phyloP scores from a whole-genome alignment of 1,140 invertebrate genomes.

The Musca vetustissima region DNA sequence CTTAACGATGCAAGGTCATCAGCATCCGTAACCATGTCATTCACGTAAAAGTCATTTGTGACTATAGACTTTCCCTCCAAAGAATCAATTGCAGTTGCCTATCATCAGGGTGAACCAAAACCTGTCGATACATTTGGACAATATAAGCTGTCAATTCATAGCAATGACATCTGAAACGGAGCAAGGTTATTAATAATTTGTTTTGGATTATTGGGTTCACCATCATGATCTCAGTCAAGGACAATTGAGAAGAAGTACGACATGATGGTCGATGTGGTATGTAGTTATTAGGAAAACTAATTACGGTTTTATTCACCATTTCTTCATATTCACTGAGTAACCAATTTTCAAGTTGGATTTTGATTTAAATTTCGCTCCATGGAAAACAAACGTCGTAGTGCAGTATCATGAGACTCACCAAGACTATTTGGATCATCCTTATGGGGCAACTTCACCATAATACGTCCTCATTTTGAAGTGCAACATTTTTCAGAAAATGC shows the following conservation, averaged over 20 bases:
- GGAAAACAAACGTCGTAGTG: background rate
- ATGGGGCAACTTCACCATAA: background rate
- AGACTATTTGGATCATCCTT: background rate
- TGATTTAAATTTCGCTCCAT: background rate
- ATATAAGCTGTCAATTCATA: conserved; percentile 34
- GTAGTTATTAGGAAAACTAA: too few relatives aligned
- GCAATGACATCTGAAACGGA: conserved; percentile 41
- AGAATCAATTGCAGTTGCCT: conserved; percentile 48
- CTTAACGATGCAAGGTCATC: conserved; percentile 27
- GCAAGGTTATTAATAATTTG: conserved; percentile 13
- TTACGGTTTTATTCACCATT: too few relatives aligned
- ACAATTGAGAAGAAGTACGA: conserved; percentile 15
- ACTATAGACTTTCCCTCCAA: conserved; percentile 43
- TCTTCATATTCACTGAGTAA: too few relatives aligned
- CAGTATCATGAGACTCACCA: background rate
- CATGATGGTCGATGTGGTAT: too few relatives aligned
- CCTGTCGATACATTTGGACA: conserved; percentile 47
- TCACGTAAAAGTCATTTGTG: conserved; percentile 55
- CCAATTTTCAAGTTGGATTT: too few relatives aligned
- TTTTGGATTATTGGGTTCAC: conserved; percentile 25
- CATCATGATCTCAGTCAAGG: conserved; percentile 29
- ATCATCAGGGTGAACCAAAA: conserved; percentile 34
- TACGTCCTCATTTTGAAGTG: background rate
- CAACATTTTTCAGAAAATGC: background rate
- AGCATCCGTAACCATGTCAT: conserved; percentile 57